phyloP scores from a whole-genome alignment of 2,113 vertebrate genomes.

The Lota lota region DNA sequence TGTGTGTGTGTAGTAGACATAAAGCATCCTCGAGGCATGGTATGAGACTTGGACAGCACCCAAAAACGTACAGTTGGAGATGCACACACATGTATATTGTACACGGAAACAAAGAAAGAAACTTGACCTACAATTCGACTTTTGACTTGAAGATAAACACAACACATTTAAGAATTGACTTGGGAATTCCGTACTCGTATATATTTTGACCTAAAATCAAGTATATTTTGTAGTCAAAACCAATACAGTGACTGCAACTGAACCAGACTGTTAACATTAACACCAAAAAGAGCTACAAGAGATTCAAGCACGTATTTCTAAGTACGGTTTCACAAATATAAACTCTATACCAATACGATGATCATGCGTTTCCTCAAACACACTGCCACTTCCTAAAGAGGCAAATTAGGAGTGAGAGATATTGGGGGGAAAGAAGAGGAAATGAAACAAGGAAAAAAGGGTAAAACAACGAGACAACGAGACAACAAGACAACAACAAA shows the following conservation, averaged over 20 bases:
- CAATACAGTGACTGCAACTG: constrained; percentile 65
- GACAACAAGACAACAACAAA: background rate
- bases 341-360: constrained; percentile 62
- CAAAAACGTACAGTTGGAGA: constrained; percentile 8
- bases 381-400: constrained; percentile 67
- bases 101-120: too few relatives aligned
- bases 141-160: constrained; percentile 45
- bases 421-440: constrained; percentile 24
- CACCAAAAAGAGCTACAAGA: constrained; percentile 53
- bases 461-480: background rate
- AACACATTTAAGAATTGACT: constrained; percentile 23
- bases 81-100: background rate
- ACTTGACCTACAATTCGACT: background rate
- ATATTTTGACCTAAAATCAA: constrained; percentile 13
- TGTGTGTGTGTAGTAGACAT: background rate
- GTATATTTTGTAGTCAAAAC: constrained; percentile 54
- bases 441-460: too few relatives aligned
- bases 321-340: background rate
- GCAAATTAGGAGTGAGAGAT: constrained; percentile 55
- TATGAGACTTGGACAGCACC: constrained; percentile 40
- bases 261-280: constrained; percentile 68
- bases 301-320: constrained; percentile 47
- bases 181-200: background rate
- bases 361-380: constrained; percentile 68
- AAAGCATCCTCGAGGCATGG: constrained; percentile 10